Conservation (phyloP, 2,797 vertebrate species). For the Numenius phaeopus region DNA sequence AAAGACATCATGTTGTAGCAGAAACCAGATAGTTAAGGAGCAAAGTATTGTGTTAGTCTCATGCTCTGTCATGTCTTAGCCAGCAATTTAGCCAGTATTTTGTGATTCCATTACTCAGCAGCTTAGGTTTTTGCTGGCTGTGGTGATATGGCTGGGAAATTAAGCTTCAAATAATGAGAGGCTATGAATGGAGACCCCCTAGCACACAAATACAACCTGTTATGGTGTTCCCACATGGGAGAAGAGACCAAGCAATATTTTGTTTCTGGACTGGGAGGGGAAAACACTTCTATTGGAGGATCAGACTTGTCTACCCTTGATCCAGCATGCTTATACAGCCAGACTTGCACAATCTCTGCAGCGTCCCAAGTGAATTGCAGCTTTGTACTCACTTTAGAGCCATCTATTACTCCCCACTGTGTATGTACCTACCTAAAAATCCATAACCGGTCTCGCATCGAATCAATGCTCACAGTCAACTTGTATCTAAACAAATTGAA, state of each 20-base stretch:
- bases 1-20: background rate
- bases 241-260: background rate
- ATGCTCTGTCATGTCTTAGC: background rate
- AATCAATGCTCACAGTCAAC: conserved; percentile 77
- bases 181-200: background rate
- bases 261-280: background rate
- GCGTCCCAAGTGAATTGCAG: conserved; percentile 12
- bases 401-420: conserved; percentile 38
- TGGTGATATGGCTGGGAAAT: background rate
- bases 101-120: background rate
- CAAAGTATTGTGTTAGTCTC: background rate
- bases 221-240: background rate
- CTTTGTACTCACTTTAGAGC: conserved; percentile 21
- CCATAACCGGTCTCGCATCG: conserved; percentile 58
- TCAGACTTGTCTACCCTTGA: background rate
- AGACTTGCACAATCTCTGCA: background rate
- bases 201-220: background rate
- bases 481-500: conserved; percentile 81
- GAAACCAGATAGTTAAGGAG: background rate
- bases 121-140: background rate
- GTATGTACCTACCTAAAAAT: conserved; percentile 71
- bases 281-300: background rate
- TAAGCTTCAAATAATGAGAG: background rate
- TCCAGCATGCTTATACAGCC: background rate
- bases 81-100: background rate